Base-by-base conservation (phyloP, 1,140 invertebrate genomes). In the Euura saliciscinereae region DNA sequence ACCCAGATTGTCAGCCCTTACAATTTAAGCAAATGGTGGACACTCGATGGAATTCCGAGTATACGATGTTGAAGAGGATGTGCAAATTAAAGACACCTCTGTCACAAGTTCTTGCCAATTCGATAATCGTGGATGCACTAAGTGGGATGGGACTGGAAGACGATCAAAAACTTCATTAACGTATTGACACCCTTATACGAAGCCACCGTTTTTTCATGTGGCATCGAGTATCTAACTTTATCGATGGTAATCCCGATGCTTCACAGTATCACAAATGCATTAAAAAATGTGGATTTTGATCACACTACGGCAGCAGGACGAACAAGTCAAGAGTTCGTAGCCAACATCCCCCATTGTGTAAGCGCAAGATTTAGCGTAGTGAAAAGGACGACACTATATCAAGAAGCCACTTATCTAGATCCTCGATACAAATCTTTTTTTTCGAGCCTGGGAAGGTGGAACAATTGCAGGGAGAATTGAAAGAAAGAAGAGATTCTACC, bases 211-310 rank as follows among this genome's bases (percentile, higher is more conserved):
- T 66, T 71, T 71, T 75, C 73, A 66, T 75, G 74, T 68, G 73
- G 74, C 66, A 46, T 68, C 6, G 65, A 65, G 43, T 76, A 74
- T 73, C 71, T 73, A 5, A 77, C 76, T 28, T 51, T 77, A 28
- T 77, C 75, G 10, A 75, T 75, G 45, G 70, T 78, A 10, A 45
- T 74, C 45, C 75, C 77, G 43, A 28, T 77, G 8, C 65, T 74
- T 8, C 59, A 44, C 45, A 70, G 76, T 4, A 77, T 75, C 8
- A 72, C 43, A 71, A 68, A 46, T 70, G 46, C 6, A 28, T 65
- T 67, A 44, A 8, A 70, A 42, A 65, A 51, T 69, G n/a, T 71
- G 7, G 46, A 71, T 66, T 69, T 43, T 70, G 69, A 71, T n/a
- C 42, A 65, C 45, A n/a, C 59, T 43, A 28, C 28, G 28, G 46